These are phyloP conservation scores for Mythimna pallens DNA, from an alignment of 2,888 invertebrate species.

Conservation along the genomic window DNA sequence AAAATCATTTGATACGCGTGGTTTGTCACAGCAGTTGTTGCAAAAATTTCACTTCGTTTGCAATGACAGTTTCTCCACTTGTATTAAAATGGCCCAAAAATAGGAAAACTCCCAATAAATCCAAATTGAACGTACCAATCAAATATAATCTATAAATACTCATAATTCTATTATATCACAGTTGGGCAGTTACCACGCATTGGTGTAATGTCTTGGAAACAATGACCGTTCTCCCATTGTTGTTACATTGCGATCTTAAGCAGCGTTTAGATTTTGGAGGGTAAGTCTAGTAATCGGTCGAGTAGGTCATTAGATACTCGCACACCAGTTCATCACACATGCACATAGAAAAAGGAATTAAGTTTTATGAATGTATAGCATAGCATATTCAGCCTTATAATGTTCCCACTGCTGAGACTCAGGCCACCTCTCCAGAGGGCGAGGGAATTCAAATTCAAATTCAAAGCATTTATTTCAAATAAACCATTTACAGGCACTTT, in stretches of 20 bases:
- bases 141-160: slow-evolving; percentile 48
- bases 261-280: slow-evolving; percentile 18
- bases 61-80: no score
- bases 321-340: background rate
- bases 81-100: background rate
- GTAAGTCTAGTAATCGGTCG: background rate
- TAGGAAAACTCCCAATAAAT: slow-evolving; percentile 26
- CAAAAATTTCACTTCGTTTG: no score
- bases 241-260: slow-evolving; percentile 19
- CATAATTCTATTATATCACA: slow-evolving; percentile 51
- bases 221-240: slow-evolving; percentile 50
- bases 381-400: no score
- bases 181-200: slow-evolving; percentile 49
- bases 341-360: no score
- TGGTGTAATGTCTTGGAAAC: slow-evolving; percentile 62
- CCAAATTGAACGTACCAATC: slow-evolving; percentile 43
- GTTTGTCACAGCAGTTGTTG: no score
- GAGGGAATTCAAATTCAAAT: no score
- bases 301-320: background rate
- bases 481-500: no score
- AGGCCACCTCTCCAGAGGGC: no score
- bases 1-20: no score
- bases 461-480: no score
- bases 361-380: no score
- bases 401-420: no score